Evolutionary conservation across 1,140 invertebrate genomes (phyloP).

Genomic region (Lucilia cuprina): DNA sequence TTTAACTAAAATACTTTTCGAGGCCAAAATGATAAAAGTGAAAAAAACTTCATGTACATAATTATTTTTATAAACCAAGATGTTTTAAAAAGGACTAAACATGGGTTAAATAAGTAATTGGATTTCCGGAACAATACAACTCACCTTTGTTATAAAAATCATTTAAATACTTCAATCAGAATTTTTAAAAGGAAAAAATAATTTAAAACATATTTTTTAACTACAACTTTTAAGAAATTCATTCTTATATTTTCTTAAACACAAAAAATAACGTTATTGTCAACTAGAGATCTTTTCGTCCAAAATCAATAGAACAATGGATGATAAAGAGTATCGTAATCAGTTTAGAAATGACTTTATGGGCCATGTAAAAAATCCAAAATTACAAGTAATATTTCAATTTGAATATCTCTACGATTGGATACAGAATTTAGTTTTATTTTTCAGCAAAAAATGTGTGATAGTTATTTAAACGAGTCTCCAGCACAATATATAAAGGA

Average conservation of each 20-base stretch:
- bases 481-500: neutral
- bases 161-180: neutral
- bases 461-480: neutral
- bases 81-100: no score
- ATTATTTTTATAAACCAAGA: no score
- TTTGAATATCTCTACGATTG: no score
- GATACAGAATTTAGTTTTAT: neutral
- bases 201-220: neutral
- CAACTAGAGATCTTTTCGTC: neutral
- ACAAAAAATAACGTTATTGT: neutral
- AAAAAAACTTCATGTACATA: no score
- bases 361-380: neutral
- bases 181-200: neutral
- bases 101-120: no score
- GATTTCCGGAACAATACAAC: neutral
- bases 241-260: neutral
- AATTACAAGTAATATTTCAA: neutral
- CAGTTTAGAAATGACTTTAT: constrained; percentile 2
- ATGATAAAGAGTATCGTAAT: constrained; percentile 2
- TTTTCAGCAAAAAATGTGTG: neutral
- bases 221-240: neutral
- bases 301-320: neutral
- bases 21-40: no score
- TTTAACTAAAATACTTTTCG: no score
- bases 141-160: constrained; percentile 11